Evolutionary conservation across 35 echinoderm and acorn worm species (phyloP).

Genomic region (Ophiothrix spiculata): DNA sequence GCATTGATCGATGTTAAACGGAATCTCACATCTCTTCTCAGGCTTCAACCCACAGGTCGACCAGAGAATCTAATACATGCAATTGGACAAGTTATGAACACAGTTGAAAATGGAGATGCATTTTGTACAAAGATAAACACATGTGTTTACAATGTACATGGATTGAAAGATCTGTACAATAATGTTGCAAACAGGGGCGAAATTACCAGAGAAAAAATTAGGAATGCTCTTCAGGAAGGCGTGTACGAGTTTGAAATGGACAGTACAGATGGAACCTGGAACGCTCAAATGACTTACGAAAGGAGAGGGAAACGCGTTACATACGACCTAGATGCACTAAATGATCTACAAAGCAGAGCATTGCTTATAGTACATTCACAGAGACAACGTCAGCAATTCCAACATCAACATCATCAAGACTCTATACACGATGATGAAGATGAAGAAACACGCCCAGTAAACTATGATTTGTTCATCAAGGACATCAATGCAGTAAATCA

Average conservation of each 20-base stretch:
- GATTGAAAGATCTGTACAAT: conserved; percentile 21
- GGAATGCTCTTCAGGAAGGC: conserved; percentile 11
- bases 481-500: conserved; percentile 16
- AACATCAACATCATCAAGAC: no score
- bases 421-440: no score
- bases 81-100: background rate
- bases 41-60: background rate
- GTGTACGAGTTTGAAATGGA: background rate
- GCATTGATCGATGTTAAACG: conserved; percentile 30
- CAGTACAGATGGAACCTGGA: background rate
- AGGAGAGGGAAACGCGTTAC: background rate
- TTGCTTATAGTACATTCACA: conserved; percentile 22
- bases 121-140: conserved; percentile 12
- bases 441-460: no score
- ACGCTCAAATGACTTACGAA: background rate
- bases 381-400: no score
- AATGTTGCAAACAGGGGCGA: conserved; percentile 39
- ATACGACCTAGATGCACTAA: conserved; percentile 15
- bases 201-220: conserved; percentile 34
- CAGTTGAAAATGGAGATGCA: background rate
- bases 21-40: conserved; percentile 6
- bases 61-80: conserved; percentile 14
- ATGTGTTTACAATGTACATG: conserved; percentile 11
- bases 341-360: conserved; percentile 39
- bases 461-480: background rate